Conservation (phyloP, 2,797 vertebrate genomes). For the Fratercula arctica region DNA sequence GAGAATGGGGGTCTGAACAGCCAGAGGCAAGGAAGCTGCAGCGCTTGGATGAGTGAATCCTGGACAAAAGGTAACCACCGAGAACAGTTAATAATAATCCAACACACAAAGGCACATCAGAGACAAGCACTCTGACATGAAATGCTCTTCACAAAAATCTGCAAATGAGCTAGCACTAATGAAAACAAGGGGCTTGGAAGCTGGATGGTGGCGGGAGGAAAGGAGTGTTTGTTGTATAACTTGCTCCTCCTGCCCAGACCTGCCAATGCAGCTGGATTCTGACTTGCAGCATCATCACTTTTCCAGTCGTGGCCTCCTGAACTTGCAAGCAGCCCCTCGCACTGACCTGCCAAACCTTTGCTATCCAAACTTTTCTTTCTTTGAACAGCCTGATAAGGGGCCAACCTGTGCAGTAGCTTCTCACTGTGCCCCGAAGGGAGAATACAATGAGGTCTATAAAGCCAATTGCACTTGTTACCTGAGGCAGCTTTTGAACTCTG, state of each 20-base stretch:
- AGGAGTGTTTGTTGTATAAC: not conserved
- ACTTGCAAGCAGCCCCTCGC: not conserved
- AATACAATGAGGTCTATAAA: constrained; percentile 41
- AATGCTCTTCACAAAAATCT: not conserved
- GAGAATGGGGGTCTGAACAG: not conserved
- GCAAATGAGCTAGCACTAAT: not conserved
- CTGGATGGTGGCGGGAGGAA: not conserved
- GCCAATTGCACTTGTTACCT: constrained; percentile 61
- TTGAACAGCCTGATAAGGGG: constrained; percentile 51
- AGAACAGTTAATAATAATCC: not conserved
- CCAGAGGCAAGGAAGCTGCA: constrained; percentile 1
- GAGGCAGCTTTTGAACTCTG: constrained; percentile 63
- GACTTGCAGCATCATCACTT: constrained; percentile 38
- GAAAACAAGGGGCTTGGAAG: constrained; percentile 16
- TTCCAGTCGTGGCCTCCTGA: constrained; percentile 13
- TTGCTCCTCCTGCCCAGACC: constrained; percentile 13
- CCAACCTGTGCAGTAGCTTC: constrained; percentile 49
- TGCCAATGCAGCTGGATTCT: constrained; percentile 30
- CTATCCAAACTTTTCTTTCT: constrained; percentile 19
- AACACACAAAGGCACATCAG: not conserved
- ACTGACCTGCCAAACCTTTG: constrained; percentile 45
- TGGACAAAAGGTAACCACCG: not conserved
- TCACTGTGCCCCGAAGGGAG: not conserved
- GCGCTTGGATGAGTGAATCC: not conserved
- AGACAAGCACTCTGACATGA: not conserved